Evolutionary conservation across 2,888 invertebrate genomes (phyloP), one percentile per base, ranked within the genome.

Genomic region (Auanema freiburgensis): DNA sequence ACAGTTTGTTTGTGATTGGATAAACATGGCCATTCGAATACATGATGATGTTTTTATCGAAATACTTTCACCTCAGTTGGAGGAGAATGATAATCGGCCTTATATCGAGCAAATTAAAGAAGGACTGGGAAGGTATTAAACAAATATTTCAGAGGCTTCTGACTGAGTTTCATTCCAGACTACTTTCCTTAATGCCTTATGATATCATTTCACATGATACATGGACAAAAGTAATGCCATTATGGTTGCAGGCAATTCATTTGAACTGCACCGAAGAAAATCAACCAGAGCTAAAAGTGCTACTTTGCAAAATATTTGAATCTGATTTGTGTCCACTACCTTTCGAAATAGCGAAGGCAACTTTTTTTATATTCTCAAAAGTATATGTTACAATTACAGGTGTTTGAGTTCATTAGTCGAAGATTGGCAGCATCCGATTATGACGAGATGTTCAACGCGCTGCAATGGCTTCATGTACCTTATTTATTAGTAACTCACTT

Each of bases 141-240:
- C n/a, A n/a, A n/a, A n/a, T n/a, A n/a, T 50, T n/a, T 16, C 50
- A 12, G n/a, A 18, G n/a, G n/a, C 21, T 50, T 50, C 8, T 18
- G 0, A 50, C 11, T 23, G 16, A 23, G 21, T 46, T 49, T 12
- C 8, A 97, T 44, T 92, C 93, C 84, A 89, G 95, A 66, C 87
- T 98, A 53, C 92, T 96, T 84, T 96, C 96, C 84, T 86, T 98
- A 69, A 93, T 97, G 41, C 97, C 98, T 0, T 98, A 98, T 84
- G 96, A 97, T 78, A 91, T 98, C 25, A 92, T 99, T 72, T 92
- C 93, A 0, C 61, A 79, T 40, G 72, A 78, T 50, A 86, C 87
- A 62, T 98, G 98, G 98, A 92, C 95, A 84, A 91, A 91, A 84
- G 93, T 98, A 23, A 98, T 98, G 93, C 97, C 98, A 0, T 91